Evolutionary conservation across 1,140 invertebrate genomes (phyloP), one percentile per base, ranked within the genome.

Genomic region (Archivesica marissinica): DNA sequence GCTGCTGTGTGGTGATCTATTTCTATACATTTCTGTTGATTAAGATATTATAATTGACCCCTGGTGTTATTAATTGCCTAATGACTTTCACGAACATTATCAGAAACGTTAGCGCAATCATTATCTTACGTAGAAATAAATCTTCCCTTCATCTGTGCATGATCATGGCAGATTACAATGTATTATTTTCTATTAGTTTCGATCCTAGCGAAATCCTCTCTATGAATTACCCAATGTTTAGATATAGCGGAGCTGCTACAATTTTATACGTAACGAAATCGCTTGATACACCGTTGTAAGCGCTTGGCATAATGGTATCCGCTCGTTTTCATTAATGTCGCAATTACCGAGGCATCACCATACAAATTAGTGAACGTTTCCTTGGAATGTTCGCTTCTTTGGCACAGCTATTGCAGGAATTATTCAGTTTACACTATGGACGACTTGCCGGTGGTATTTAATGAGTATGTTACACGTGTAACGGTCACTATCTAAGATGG

Each of bases 41-140:
- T 59, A 59, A 76, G 54, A 38, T 59, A 38, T 52, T 70, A 23
- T 70, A 72, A 81, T 81, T 39, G 35, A 81, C 64, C 79, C 44
- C 79, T 56, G 68, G 41, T 81, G 79, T 52, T 54, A 81, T 81
- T 81, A 81, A 81, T 81, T 81, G 68, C 61, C 68, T 81, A 81
- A 81, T 81, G 79, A 81, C 68, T 54, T 15, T 47, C 30, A 38
- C 15, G 47, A 81, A 72, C 47, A 39, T 52, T 72, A 81, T 81
- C 35, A 81, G 50, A 81, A 81, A 52, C 44, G 79, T 72, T 81
- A 81, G 59, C 79, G 72, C 68, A 59, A 81, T 81, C 79, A 72
- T 81, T 81, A 81, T 72, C 79, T 54, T 33, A n/a, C 66, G 47
- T 59, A 0, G 66, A 38, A 28, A 72, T 81, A 81, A 50, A 81